Evolutionary conservation across 37 sponge, comb jelly and placozoan species (phyloP).

Genomic region (Ephydatia muelleri): DNA sequence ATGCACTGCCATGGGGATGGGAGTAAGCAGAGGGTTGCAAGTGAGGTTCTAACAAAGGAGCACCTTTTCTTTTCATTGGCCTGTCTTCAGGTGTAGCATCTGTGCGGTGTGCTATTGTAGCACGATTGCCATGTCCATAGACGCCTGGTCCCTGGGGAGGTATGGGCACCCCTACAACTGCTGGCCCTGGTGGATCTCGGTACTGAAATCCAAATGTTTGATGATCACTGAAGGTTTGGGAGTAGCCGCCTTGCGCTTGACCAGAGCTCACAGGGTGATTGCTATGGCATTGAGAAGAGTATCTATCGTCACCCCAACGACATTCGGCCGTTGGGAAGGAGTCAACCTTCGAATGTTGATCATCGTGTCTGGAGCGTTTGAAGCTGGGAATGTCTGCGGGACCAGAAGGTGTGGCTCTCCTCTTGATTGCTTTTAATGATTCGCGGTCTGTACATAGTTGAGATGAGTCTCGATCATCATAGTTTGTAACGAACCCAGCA

Average conservation of each 20-base stretch:
- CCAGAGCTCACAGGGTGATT: background rate
- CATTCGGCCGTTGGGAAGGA: background rate
- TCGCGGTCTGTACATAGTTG: background rate
- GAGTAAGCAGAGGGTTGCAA: too few relatives aligned
- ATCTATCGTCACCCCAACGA: background rate
- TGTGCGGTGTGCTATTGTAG: too few relatives aligned
- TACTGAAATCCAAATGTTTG: too few relatives aligned
- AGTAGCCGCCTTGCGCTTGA: background rate
- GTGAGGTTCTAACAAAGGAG: too few relatives aligned
- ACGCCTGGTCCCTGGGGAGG: too few relatives aligned
- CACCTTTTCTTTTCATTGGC: too few relatives aligned
- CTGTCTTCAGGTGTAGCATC: too few relatives aligned
- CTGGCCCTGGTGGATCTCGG: too few relatives aligned
- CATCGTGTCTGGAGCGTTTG: background rate
- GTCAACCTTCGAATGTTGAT: background rate
- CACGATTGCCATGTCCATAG: too few relatives aligned
- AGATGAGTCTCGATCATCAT: background rate
- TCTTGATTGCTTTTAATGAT: background rate
- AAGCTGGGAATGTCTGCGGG: background rate
- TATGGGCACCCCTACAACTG: too few relatives aligned
- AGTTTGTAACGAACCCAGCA: background rate
- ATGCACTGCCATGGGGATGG: too few relatives aligned
- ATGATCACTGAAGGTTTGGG: background rate
- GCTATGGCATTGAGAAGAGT: background rate
- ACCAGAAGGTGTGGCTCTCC: background rate